Percentiles rank a stretch among this genome's conserved stretches.
Evolutionary conservation across 2,888 invertebrate genomes (phyloP).

Genomic region (Ormyrus labotus): DNA sequence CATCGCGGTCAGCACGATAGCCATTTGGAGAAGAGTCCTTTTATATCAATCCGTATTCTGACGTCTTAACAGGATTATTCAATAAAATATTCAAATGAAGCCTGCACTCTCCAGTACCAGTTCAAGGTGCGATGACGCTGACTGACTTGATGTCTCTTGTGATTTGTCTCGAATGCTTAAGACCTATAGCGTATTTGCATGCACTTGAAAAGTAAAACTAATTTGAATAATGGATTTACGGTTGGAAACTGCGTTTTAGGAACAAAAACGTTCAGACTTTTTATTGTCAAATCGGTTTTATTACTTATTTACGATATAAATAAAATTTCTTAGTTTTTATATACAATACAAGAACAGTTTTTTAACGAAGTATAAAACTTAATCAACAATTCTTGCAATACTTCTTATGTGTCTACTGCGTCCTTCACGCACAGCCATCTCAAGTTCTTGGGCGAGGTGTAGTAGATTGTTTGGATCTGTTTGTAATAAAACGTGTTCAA

Average conservation of each 20-base stretch:
- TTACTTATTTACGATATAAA: slow-evolving; percentile 8
- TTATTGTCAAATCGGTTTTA: neutral
- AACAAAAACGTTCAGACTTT: neutral
- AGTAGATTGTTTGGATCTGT: slow-evolving; percentile 79
- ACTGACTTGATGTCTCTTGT: slow-evolving; percentile 58
- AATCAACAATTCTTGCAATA: slow-evolving; percentile 74
- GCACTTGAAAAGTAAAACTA: slow-evolving; percentile 56
- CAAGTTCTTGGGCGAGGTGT: slow-evolving; percentile 78
- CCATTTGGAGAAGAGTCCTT: slow-evolving; percentile 42
- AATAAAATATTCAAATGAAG: slow-evolving; percentile 69
- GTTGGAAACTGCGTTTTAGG: slow-evolving; percentile 13
- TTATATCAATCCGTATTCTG: slow-evolving; percentile 59
- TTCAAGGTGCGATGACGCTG: slow-evolving; percentile 57
- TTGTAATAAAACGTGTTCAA: slow-evolving; percentile 75
- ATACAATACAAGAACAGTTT: slow-evolving; percentile 12
- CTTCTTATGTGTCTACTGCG: slow-evolving; percentile 79
- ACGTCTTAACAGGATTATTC: slow-evolving; percentile 64
- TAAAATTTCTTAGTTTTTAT: slow-evolving; percentile 27
- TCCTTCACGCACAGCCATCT: slow-evolving; percentile 79
- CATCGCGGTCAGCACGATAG: slow-evolving; percentile 54
- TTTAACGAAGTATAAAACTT: slow-evolving; percentile 20
- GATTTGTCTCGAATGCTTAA: slow-evolving; percentile 61
- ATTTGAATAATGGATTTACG: slow-evolving; percentile 55
- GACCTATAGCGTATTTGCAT: slow-evolving; percentile 58
- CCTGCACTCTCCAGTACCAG: slow-evolving; percentile 6